A percentile compares a stretch with the other conserved stretches of the same genome.
Evolutionary conservation across 2,797 vertebrate genomes (phyloP).

Genomic region (Clarias laeviceps): DNA sequence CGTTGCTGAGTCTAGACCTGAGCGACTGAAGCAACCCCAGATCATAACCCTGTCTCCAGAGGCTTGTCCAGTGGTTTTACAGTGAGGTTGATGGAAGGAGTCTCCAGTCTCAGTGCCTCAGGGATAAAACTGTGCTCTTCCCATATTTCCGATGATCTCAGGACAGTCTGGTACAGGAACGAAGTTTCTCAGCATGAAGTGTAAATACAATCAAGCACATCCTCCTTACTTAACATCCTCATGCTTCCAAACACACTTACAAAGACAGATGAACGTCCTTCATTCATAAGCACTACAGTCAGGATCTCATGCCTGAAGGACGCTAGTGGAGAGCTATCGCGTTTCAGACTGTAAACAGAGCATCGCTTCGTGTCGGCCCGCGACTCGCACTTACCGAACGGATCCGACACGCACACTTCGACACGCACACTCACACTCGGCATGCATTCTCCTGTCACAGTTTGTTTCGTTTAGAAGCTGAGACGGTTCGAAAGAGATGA

Average conservation of each 20-base stretch:
- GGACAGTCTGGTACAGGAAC: not conserved
- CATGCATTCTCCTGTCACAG: conserved; percentile 3
- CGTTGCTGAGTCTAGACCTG: too few species aligned
- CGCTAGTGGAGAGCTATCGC: not conserved
- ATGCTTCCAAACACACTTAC: not conserved
- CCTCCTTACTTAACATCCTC: not conserved
- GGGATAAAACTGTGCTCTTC: not conserved
- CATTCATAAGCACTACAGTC: not conserved
- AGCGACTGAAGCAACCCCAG: too few species aligned
- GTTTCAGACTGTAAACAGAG: conserved; percentile 9
- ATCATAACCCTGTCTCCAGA: too few species aligned
- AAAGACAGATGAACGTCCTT: not conserved
- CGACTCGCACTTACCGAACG: not conserved
- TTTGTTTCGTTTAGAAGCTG: conserved; percentile 9
- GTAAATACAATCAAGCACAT: not conserved
- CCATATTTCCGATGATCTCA: too few species aligned
- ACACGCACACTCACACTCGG: not conserved
- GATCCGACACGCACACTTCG: not conserved
- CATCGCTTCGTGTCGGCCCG: not conserved
- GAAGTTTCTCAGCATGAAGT: not conserved
- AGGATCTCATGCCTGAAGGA: not conserved
- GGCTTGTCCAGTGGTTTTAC: not conserved
- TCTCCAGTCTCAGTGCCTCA: not conserved
- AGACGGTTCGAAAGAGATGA: not conserved
- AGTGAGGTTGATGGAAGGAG: not conserved